A percentile compares a stretch with the other conserved stretches of the same genome.
Conservation (phyloP, 2,113 vertebrate species). For the Ellobius talpinus region DNA sequence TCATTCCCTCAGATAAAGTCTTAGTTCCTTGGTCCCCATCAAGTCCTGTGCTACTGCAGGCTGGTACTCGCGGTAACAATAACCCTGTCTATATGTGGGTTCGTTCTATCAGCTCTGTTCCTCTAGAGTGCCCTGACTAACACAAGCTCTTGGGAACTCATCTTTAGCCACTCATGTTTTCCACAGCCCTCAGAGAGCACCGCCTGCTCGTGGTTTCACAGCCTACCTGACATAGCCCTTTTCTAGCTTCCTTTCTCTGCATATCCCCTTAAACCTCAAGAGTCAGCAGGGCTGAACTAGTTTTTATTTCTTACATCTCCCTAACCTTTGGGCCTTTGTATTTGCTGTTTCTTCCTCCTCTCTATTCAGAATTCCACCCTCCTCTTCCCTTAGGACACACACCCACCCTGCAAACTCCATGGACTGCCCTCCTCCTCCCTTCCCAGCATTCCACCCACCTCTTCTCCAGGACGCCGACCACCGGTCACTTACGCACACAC, state of each 20-base stretch:
- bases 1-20: not conserved
- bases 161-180: not conserved
- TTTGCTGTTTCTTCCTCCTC: not conserved
- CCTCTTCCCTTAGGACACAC: not conserved
- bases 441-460: not conserved
- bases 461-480: not conserved
- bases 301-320: not conserved
- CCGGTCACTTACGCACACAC: not conserved
- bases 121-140: not conserved
- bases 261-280: rapidly evolving
- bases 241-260: not conserved
- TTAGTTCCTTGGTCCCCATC: not conserved
- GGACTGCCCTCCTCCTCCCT: no score
- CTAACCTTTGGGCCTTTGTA: not conserved
- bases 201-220: not conserved
- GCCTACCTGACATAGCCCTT: not conserved
- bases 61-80: no score
- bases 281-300: not conserved
- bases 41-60: not conserved
- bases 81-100: not conserved
- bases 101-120: not conserved
- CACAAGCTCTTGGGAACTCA: not conserved
- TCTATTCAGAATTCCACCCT: not conserved
- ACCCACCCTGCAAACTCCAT: not conserved
- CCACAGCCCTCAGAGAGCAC: not conserved